Evolutionary conservation across 2,797 vertebrate species (phyloP), one percentile per base, ranked within the genome.

Genomic region (Rhinophrynus dorsalis): DNA sequence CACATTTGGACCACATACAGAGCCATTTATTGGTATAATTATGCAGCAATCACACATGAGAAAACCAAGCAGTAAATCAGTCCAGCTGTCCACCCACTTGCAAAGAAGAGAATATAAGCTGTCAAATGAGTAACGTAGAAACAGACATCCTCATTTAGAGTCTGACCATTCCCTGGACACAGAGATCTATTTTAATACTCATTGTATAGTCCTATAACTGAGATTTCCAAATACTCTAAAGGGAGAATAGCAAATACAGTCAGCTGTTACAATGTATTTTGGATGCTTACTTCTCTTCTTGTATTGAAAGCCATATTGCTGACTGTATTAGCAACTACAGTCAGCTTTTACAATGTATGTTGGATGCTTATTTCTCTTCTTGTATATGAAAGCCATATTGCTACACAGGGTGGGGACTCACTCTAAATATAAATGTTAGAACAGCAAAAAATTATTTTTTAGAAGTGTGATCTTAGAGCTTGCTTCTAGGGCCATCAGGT

Each of bases 21-120:
- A 81, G 82, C 64, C 76, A 81, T 82, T 85, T 82, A 82, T 84
- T 21, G 70, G 62, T 72, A 70, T 85, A 81, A 86, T 84, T 84
- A 80, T 77, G 61, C 80, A 79, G 52, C 80, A 79, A 68, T 82
- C 77, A 78, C 75, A 80, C 75, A 55, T 76, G 74, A 80, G 62
- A 35, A 80, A 62, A 72, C 60, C 40, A 74, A 52, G 75, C 62
- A 84, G 80, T 78, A 79, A 82, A 82, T 86, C 75, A 80, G 74
- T 40, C 76, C 42, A 71, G 81, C 82, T 84, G 78, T 83, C 81
- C 73, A 0, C 82, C 83, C 76, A 84, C 82, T 82, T 13, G 18
- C 62, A 65, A 64, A 1, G 63, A 67, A 75, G 70, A 83, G 57
- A 45, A 54, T 63, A 65, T 79, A 72, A 75, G 70, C 76, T 82